phyloP scores from a whole-genome alignment of 2,797 vertebrate species.

The Chelonia mydas region DNA sequence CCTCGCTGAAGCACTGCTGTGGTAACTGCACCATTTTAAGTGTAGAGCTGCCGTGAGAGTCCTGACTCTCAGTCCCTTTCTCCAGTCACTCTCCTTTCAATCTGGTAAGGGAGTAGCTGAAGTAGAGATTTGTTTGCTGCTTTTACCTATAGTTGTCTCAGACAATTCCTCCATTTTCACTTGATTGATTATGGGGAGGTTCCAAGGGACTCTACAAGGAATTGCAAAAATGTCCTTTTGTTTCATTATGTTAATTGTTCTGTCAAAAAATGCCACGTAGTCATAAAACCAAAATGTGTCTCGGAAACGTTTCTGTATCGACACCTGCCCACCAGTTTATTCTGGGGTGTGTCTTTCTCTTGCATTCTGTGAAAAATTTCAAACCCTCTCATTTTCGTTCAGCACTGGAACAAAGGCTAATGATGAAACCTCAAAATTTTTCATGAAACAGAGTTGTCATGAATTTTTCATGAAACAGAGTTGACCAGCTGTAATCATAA shows the following conservation, averaged over 20 bases:
- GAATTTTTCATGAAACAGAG: background rate
- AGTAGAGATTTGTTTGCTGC: background rate
- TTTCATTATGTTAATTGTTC: background rate
- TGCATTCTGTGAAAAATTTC: background rate
- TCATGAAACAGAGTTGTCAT: background rate
- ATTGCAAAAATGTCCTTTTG: background rate
- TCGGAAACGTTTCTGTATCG: background rate
- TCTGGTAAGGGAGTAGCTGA: background rate
- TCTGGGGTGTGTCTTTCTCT: background rate
- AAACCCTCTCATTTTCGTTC: background rate
- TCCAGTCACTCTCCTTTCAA: background rate
- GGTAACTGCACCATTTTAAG: background rate
- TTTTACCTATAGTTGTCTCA: background rate
- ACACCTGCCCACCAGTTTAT: background rate
- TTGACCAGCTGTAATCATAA: background rate
- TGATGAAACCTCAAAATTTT: background rate
- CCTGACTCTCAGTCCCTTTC: background rate
- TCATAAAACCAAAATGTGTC: background rate
- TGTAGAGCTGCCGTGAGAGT: background rate
- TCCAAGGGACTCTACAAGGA: background rate
- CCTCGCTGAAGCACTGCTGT: background rate
- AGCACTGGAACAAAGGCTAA: background rate
- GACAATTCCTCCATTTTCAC: background rate
- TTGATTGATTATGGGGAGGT: background rate
- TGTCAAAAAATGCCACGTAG: background rate